Evolutionary conservation across 2,797 vertebrate species (phyloP), one percentile per base, ranked within the genome.

Genomic region (Orestias chungarensis): DNA sequence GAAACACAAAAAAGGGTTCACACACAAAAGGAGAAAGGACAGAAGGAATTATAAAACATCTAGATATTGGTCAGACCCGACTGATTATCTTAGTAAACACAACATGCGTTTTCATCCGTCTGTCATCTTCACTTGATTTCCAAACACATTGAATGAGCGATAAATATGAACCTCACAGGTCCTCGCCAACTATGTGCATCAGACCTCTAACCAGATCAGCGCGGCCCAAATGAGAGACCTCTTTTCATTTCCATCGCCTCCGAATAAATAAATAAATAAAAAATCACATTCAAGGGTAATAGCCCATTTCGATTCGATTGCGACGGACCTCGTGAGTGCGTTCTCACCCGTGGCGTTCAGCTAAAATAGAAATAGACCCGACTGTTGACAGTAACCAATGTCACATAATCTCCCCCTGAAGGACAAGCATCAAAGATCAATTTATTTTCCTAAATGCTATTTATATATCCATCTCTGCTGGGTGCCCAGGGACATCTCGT

Each of bases 381-480:
- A 91, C 85, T 90, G 91, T 92, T 91, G 91, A 91, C 91, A 90
- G 90, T 93, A 91, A 91, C 87, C 91, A 93, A 91, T 94, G 92
- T 94, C 90, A 93, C 87, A 86, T 92, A 92, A 93, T 91, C 87
- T 91, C 78, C 75, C 89, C 92, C 91, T 88, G 88, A 94, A 94
- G 92, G 92, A 93, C 90, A 90, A 87, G 88, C 91, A 92, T 92
- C 88, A 89, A 89, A 93, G 89, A 93, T 91, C 91, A 90, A 93
- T 94, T 91, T 92, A 92, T 92, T 91, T 88, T 90, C 89, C 88
- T 88, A 90, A 93, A 92, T 87, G 91, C 89, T 91, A 89, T 90
- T 91, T 86, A 90, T 89, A 86, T 87, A 91, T 87, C 90, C 82
- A 92, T 92, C 86, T 92, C 80, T 70, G 80, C 81, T 5, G 71